Percentiles rank a stretch among this genome's conserved stretches.
These are phyloP conservation scores for Hetaerina titia DNA, from an alignment of 2,888 invertebrate species.

Conservation along the genomic window DNA sequence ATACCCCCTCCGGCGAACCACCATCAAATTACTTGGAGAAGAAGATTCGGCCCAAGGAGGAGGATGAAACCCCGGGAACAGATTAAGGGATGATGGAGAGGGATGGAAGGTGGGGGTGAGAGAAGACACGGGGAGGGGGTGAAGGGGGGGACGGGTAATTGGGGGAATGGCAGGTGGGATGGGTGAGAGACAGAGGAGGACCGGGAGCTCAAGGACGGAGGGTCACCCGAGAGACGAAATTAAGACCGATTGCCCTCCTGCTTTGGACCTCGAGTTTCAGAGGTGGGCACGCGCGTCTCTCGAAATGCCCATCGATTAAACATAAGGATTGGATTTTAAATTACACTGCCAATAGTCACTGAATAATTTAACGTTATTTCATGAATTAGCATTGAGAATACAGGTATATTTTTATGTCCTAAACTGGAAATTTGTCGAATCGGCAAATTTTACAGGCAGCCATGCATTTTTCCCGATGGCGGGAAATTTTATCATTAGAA, in stretches of 20 bases:
- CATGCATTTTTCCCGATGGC: no score
- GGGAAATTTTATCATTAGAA: no score
- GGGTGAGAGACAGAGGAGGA: not conserved
- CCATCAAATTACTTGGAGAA: slow-evolving; percentile 59
- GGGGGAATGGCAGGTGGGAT: not conserved
- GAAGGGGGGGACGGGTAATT: not conserved
- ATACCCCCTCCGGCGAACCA: slow-evolving; percentile 47
- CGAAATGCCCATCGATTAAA: no score
- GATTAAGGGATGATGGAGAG: slow-evolving; percentile 48
- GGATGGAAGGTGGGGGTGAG: not conserved
- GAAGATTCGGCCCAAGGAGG: slow-evolving; percentile 28
- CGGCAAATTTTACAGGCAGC: no score
- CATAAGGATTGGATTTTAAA: no score
- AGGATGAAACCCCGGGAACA: slow-evolving; percentile 25
- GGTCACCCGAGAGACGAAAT: not conserved
- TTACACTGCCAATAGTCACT: no score
- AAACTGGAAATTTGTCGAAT: no score
- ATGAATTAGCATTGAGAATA: no score
- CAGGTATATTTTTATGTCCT: no score
- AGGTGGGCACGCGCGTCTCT: not conserved
- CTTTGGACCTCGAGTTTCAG: not conserved
- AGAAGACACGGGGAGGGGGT: no score
- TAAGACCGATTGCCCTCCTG: not conserved
- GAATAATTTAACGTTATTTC: no score
- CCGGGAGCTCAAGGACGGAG: not conserved